These are phyloP conservation scores for Drosophila seguyi DNA, from an alignment of 1,140 invertebrate genomes.

Conservation along the genomic window DNA sequence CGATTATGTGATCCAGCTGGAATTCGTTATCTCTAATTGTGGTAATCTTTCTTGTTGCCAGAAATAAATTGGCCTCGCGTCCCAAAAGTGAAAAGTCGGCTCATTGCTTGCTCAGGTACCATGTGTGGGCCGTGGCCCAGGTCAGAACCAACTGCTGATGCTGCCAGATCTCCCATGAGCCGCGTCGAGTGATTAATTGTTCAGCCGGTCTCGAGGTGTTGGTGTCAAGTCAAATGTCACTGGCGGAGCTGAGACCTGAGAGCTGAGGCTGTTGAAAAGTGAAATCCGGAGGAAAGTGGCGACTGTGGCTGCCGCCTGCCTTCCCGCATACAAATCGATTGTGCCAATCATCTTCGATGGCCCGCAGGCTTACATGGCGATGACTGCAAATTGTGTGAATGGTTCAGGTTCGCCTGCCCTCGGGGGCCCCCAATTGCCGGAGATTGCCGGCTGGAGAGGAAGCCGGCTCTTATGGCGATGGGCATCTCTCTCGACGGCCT, in stretches of 20 bases:
- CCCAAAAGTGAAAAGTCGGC: constrained; percentile 44
- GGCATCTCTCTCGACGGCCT: constrained; percentile 2
- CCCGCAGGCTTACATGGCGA: constrained; percentile 51
- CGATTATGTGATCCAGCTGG: constrained; percentile 35
- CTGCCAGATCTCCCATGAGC: constrained; percentile 6
- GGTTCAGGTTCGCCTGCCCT: constrained; percentile 42
- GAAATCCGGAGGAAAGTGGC: constrained; percentile 59
- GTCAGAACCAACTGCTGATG: constrained; percentile 25
- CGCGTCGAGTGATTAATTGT: constrained; percentile 63
- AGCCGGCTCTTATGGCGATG: constrained; percentile 30
- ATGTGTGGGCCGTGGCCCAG: constrained; percentile 33
- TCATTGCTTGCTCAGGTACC: constrained; percentile 12
- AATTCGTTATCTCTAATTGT: constrained; percentile 29
- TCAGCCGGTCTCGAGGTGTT: constrained; percentile 17
- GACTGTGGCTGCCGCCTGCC: constrained; percentile 7
- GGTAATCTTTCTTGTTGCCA: constrained; percentile 31
- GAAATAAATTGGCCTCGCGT: constrained; percentile 47
- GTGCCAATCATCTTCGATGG: constrained; percentile 72
- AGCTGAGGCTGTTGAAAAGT: constrained; percentile 55
- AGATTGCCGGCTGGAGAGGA: constrained; percentile 48
- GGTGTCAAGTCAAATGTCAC: constrained; percentile 70
- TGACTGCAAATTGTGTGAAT: constrained; percentile 69
- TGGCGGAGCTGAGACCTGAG: constrained; percentile 21
- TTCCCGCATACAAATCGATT: constrained; percentile 57
- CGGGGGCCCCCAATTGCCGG: constrained; percentile 55